Percentiles rank a stretch among this genome's conserved stretches.
Evolutionary conservation across 1,140 invertebrate species (phyloP).

Genomic region (Bombus affinis): DNA sequence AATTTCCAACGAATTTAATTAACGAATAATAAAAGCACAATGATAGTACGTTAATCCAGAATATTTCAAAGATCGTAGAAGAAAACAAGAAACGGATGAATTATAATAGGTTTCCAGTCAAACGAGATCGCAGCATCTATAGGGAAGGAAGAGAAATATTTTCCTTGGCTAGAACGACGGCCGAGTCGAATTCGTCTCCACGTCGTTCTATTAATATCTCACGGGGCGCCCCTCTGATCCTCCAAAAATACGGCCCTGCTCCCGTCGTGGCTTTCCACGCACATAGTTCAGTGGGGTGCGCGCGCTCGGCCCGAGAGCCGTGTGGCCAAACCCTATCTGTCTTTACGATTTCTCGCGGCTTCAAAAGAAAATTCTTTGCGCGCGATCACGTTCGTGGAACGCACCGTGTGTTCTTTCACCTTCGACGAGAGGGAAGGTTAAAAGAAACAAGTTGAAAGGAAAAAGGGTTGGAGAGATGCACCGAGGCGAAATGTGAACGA

Average conservation of each 20-base stretch:
- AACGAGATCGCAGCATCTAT: too few species aligned
- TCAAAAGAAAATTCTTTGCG: not conserved
- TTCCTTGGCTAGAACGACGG: constrained; percentile 29
- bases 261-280: constrained; percentile 57
- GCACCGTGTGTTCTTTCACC: not conserved
- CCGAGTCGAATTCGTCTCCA: constrained; percentile 10
- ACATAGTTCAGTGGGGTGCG: constrained; percentile 74
- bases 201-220: constrained; percentile 59
- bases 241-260: constrained; percentile 67
- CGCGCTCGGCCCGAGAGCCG: constrained; percentile 70
- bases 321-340: constrained; percentile 68
- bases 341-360: constrained; percentile 9
- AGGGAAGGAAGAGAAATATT: constrained; percentile 34
- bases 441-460: not conserved
- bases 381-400: not conserved
- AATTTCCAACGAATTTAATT: not conserved
- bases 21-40: not conserved
- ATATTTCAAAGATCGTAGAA: not conserved
- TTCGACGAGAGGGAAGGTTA: not conserved
- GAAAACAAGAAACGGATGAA: not conserved
- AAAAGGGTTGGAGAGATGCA: constrained; percentile 12
- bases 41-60: not conserved
- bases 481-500: constrained; percentile 7
- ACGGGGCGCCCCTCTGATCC: constrained; percentile 36
- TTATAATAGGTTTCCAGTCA: not conserved